phyloP scores from a whole-genome alignment of 1,140 invertebrate species.

The Hyles vespertilio region DNA sequence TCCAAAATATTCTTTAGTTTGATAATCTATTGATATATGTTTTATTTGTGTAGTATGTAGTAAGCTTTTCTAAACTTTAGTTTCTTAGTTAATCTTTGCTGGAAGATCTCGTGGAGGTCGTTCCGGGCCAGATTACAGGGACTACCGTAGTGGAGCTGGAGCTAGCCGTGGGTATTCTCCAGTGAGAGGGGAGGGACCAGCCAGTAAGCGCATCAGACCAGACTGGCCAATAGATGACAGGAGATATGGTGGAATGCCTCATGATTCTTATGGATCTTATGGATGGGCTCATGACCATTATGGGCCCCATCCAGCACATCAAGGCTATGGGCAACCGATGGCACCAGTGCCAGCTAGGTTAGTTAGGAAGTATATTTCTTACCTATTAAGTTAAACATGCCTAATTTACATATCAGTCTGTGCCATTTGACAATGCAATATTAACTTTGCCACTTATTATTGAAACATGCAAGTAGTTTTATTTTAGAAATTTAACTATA shows the following conservation, averaged over 20 bases:
- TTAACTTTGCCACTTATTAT: too few species aligned
- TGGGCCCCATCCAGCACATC: constrained; percentile 70
- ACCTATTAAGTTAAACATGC: too few species aligned
- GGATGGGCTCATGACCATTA: constrained; percentile 73
- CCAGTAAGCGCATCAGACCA: constrained; percentile 86
- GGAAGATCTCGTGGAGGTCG: constrained; percentile 63
- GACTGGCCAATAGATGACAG: constrained; percentile 81
- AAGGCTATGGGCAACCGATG: constrained; percentile 70
- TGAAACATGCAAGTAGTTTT: too few species aligned
- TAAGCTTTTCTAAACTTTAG: too few species aligned
- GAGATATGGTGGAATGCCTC: constrained; percentile 68
- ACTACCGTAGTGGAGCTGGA: constrained; percentile 79
- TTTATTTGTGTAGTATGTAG: too few species aligned
- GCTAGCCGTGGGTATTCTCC: constrained; percentile 83
- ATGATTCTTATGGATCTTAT: constrained; percentile 72
- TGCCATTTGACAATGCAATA: too few species aligned
- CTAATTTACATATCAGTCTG: too few species aligned
- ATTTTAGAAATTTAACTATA: too few species aligned
- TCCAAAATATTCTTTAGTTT: too few species aligned
- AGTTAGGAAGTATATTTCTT: constrained; percentile 6
- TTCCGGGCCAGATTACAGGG: constrained; percentile 81
- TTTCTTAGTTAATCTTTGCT: background rate
- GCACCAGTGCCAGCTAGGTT: constrained; percentile 70
- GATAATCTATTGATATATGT: too few species aligned
- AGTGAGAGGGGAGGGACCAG: constrained; percentile 85